Evolutionary conservation across 2,113 vertebrate genomes (phyloP).

Genomic region (Ammospiza nelsoni): DNA sequence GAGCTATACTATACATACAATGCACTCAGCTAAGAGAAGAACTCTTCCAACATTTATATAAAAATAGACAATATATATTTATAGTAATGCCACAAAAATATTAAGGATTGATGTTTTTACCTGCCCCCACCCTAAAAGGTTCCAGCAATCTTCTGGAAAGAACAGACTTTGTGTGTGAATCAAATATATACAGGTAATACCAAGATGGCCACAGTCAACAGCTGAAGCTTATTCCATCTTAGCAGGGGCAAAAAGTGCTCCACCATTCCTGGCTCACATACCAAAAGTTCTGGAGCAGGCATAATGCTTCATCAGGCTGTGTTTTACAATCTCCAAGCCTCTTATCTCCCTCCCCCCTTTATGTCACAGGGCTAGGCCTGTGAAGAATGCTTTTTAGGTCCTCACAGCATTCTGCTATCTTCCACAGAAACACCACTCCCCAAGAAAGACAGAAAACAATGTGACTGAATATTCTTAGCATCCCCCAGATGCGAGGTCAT

Average conservation of each 20-base stretch:
- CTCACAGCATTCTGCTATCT: background rate
- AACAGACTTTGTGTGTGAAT: background rate
- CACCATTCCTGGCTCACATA: background rate
- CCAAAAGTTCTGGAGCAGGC: background rate
- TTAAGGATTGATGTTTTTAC: background rate
- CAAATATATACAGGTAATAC: background rate
- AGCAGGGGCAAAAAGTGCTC: rapidly evolving
- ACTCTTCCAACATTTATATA: background rate
- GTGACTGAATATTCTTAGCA: background rate
- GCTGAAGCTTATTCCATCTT: background rate
- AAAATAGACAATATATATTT: background rate
- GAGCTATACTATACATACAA: background rate
- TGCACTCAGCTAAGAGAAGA: conserved; percentile 9
- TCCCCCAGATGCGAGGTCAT: background rate
- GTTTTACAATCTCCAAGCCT: background rate
- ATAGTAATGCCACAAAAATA: background rate
- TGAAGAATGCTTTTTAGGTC: background rate
- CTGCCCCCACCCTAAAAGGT: rapidly evolving
- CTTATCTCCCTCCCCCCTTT: background rate
- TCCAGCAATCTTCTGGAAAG: background rate
- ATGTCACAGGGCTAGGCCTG: background rate
- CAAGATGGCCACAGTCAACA: background rate
- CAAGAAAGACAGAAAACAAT: background rate
- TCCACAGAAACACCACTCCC: background rate
- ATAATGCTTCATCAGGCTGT: background rate